A percentile compares a stretch with the other conserved stretches of the same genome.
Evolutionary conservation across 1,140 invertebrate species (phyloP).

Genomic region (Lasioglossum baleicum): DNA sequence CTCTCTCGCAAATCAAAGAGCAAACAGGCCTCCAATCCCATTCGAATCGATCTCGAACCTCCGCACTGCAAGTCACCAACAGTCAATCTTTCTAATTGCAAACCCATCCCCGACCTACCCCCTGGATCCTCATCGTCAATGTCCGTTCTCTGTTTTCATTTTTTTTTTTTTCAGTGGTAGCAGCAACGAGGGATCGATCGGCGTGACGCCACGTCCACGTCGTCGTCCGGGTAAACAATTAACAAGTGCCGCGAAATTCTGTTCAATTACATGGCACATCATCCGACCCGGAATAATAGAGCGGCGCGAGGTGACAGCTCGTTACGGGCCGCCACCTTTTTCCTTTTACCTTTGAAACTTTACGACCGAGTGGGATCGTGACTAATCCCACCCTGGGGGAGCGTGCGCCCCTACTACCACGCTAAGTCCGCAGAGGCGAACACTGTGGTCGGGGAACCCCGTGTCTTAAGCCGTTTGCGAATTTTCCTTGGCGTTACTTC

Average conservation of each 20-base stretch:
- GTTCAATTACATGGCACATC: slow-evolving; percentile 28
- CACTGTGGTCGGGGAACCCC: neutral
- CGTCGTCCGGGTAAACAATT: neutral
- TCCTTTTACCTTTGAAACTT: slow-evolving; percentile 48
- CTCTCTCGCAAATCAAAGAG: neutral
- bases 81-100: neutral
- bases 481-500: neutral
- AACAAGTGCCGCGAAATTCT: slow-evolving; percentile 8
- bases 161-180: too few species aligned
- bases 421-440: slow-evolving; percentile 24
- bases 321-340: slow-evolving; percentile 37
- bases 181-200: neutral
- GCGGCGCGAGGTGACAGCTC: slow-evolving; percentile 37
- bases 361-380: slow-evolving; percentile 44
- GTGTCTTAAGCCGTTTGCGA: neutral
- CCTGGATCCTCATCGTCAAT: neutral
- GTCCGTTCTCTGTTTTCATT: neutral
- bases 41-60: neutral
- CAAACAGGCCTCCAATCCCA: neutral
- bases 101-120: neutral
- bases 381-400: slow-evolving; percentile 45
- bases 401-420: slow-evolving; percentile 36
- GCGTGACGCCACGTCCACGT: neutral
- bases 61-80: neutral
- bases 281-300: slow-evolving; percentile 35